A percentile compares a stretch with the other conserved stretches of the same genome.
These are phyloP conservation scores for Megastigmus dorsalis DNA, from an alignment of 2,888 invertebrate genomes.

Conservation along the genomic window DNA sequence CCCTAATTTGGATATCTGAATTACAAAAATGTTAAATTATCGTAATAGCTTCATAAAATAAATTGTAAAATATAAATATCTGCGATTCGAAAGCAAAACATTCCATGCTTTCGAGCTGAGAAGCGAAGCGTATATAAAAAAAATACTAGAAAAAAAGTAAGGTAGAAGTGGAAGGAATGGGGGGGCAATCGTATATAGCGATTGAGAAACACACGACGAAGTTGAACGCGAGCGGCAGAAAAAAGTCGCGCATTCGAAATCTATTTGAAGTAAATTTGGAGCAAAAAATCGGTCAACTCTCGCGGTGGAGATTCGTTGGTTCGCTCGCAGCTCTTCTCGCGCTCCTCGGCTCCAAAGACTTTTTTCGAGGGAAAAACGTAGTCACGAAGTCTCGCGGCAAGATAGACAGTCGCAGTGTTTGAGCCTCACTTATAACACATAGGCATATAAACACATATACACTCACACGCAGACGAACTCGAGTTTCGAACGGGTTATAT, in stretches of 20 bases:
- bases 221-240: not conserved
- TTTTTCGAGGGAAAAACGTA: slow-evolving; percentile 19
- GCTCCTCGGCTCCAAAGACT: too few relatives aligned
- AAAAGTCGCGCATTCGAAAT: slow-evolving; percentile 8
- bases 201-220: not conserved
- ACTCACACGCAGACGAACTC: not conserved
- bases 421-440: not conserved
- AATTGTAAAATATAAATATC: too few relatives aligned
- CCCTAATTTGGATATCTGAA: too few relatives aligned
- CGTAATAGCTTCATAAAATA: too few relatives aligned
- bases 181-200: too few relatives aligned
- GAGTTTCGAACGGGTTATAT: slow-evolving; percentile 68
- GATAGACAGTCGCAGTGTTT: not conserved
- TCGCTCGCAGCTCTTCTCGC: not conserved
- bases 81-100: not conserved
- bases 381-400: slow-evolving; percentile 29
- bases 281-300: slow-evolving; percentile 33
- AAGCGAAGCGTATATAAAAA: not conserved
- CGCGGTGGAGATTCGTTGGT: not conserved
- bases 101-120: too few relatives aligned
- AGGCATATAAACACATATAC: not conserved
- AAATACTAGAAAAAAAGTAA: not conserved
- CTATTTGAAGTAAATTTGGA: slow-evolving; percentile 28
- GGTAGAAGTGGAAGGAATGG: not conserved
- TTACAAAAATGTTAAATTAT: too few relatives aligned